Base-by-base conservation (phyloP, 2,888 invertebrate genomes). In the Hydropsyche betteni region DNA sequence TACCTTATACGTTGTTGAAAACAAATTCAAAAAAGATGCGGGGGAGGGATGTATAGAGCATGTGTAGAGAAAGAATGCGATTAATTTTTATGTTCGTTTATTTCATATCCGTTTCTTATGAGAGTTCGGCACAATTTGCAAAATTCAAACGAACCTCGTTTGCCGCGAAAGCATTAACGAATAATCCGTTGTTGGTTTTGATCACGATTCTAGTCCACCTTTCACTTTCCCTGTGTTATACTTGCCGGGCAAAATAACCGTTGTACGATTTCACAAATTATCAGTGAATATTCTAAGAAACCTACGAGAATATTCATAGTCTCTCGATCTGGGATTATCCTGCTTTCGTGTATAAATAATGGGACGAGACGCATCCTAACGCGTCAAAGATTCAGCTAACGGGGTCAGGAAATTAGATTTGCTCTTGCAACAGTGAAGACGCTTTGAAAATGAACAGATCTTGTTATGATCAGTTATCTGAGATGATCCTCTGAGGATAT, bases 321-420 rank as follows among this genome's bases (percentile, higher is more conserved):
- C 24, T 55, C 8, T 24, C 55, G 55, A 55, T 55, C n/a, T n/a
- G 24, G 44, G 44, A 44, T 44, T 10, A 10, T 8, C 44, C 44
- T 10, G 10, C 44, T 44, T 44, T 44, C 10, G 44, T 8, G 44
- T 44, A 6, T 44, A 8, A 10, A 8, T 6, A 44, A 44, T 44
- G 44, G 44, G 44, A 58, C 8, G 12, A 51, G 51, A 10, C 51
- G 8, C 10, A 12, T 12, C 51, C 53, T 14, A n/a, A n/a, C 53
- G 12, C 61, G 33, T 61, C 33, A 61, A 51, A 51, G n/a, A 69
- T 69, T 51, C 24, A 14, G 51, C 51, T 53, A 51, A 53, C 52
- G 14, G 53, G 10, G 24, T 53, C 70, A 70, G 70, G 70, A 70
- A 70, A 70, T 70, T 70, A 53, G 70, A 70, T 70, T 53, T n/a